Evolutionary conservation across 1,140 invertebrate species (phyloP).

Genomic region (Drosophila busckii): DNA sequence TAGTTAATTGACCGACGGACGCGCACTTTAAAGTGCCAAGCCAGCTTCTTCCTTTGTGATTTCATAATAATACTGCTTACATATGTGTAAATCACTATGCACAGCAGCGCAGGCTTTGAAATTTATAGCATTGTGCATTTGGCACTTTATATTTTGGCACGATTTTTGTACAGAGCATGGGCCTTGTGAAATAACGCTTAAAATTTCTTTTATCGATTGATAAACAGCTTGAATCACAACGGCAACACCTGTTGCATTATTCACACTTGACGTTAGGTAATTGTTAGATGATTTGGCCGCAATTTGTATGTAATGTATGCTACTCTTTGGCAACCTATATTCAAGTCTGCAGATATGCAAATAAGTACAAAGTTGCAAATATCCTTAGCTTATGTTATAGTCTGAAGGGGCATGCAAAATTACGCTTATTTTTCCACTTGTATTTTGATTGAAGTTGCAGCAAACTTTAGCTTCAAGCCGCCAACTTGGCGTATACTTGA

Average conservation of each 20-base stretch:
- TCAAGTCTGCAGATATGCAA: too few relatives aligned
- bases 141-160: slow-evolving; percentile 49
- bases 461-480: too few relatives aligned
- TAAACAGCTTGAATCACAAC: slow-evolving; percentile 41
- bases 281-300: slow-evolving; percentile 18
- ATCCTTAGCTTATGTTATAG: not conserved
- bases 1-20: too few relatives aligned
- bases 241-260: slow-evolving; percentile 63
- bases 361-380: not conserved
- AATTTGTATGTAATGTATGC: slow-evolving; percentile 6
- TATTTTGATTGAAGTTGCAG: too few relatives aligned
- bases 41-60: slow-evolving; percentile 20
- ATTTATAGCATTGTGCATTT: slow-evolving; percentile 28
- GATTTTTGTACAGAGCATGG: slow-evolving; percentile 47
- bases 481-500: too few relatives aligned
- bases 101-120: slow-evolving; percentile 45
- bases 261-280: slow-evolving; percentile 55
- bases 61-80: slow-evolving; percentile 54
- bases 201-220: slow-evolving; percentile 58
- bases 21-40: too few relatives aligned
- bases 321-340: slow-evolving; percentile 4
- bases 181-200: slow-evolving; percentile 47
- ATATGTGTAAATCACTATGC: slow-evolving; percentile 30
- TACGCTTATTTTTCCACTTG: too few relatives aligned
- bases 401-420: too few relatives aligned